Evolutionary conservation across 1,140 invertebrate species (phyloP).

Genomic region (Caligus rogercresseyi): DNA sequence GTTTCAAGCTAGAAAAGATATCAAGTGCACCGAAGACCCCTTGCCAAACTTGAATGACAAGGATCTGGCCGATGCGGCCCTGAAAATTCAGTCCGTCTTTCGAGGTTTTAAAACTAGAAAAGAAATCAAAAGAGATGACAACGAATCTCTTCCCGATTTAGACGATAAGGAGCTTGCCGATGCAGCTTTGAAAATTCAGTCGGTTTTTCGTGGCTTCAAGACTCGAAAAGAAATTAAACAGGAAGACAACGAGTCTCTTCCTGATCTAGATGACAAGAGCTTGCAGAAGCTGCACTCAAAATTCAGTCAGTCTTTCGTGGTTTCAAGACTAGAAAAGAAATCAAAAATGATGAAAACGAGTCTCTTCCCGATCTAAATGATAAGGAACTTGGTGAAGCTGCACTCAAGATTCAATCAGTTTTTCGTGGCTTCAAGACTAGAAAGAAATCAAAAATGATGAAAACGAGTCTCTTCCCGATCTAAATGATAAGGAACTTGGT

Average conservation of each 20-base stretch:
- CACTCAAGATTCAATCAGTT: conserved; percentile 14
- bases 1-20: conserved; percentile 17
- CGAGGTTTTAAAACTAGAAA: conserved; percentile 11
- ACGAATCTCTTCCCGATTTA: conserved; percentile 6
- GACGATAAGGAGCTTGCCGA: background rate
- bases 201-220: conserved; percentile 13
- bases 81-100: conserved; percentile 17
- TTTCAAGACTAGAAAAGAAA: conserved; percentile 15
- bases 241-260: background rate
- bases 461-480: conserved; percentile 1
- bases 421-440: conserved; percentile 14
- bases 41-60: conserved; percentile 12
- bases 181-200: conserved; percentile 16
- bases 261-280: background rate
- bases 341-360: background rate
- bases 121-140: background rate
- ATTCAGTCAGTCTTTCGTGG: conserved; percentile 14
- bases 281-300: conserved; percentile 9
- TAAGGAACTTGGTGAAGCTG: background rate
- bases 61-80: conserved; percentile 13
- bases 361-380: conserved; percentile 4
- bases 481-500: background rate
- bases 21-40: background rate
- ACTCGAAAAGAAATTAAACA: background rate
- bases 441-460: background rate